phyloP scores from a whole-genome alignment of 2,113 vertebrate genomes.

The Anolis carolinensis region DNA sequence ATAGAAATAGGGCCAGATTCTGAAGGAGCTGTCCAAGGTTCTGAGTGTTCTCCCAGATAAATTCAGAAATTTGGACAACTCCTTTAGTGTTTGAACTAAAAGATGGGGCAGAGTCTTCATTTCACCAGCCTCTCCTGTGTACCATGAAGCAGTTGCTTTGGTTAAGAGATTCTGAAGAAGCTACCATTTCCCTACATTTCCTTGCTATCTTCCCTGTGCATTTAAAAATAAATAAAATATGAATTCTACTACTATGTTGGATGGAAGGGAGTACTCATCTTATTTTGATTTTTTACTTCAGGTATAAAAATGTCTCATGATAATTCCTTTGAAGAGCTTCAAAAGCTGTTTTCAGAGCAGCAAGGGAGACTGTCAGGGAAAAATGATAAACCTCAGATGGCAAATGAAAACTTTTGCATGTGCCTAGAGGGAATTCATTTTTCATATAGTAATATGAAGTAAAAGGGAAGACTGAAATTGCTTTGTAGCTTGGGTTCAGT shows the following conservation, averaged over 20 bases:
- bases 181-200: not conserved
- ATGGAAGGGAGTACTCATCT: not conserved
- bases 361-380: not conserved
- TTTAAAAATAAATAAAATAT: not conserved
- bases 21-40: too few species aligned
- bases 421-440: not conserved
- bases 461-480: not conserved
- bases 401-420: not conserved
- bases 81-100: too few species aligned
- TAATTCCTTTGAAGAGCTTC: not conserved
- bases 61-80: too few species aligned
- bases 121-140: not conserved
- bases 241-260: not conserved
- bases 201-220: not conserved
- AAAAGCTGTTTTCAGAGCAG: not conserved
- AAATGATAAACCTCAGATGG: not conserved
- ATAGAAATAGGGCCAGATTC: not conserved
- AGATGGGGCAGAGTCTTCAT: too few species aligned
- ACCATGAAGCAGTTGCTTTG: not conserved
- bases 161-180: not conserved
- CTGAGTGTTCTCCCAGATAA: too few species aligned
- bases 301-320: not conserved
- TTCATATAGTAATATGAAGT: not conserved
- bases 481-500: not conserved
- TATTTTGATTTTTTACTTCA: slow-evolving; percentile 8